These are phyloP conservation scores for Trileptium ribeirensis DNA, from an alignment of 2,888 invertebrate species.

Conservation along the genomic window DNA sequence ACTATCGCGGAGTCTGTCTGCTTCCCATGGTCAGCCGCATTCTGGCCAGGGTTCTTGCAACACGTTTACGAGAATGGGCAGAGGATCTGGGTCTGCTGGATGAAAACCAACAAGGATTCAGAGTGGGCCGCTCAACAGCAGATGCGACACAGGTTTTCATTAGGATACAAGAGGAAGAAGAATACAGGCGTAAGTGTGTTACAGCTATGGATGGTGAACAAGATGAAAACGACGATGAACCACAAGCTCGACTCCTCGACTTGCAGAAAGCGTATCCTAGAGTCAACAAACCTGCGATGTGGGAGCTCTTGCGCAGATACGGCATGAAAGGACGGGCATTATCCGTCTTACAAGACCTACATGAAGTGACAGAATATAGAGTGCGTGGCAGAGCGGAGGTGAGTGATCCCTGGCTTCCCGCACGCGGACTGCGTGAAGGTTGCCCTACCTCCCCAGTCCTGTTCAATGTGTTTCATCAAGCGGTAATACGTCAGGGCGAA, in stretches of 20 bases:
- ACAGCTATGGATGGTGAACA: background rate
- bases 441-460: conserved; percentile 5
- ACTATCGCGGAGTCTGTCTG: background rate
- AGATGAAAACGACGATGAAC: no score
- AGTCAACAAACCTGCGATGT: background rate
- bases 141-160: background rate
- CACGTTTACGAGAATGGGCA: background rate
- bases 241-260: no score
- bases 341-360: background rate
- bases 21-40: background rate
- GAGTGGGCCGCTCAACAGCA: background rate
- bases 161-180: background rate
- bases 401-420: background rate
- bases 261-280: background rate
- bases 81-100: background rate
- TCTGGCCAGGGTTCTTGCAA: background rate
- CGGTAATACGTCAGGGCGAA: background rate
- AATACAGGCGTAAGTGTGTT: background rate
- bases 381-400: conserved; percentile 3
- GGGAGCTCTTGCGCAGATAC: background rate
- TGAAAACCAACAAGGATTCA: background rate
- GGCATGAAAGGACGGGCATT: conserved; percentile 7
- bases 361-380: conserved; percentile 10
- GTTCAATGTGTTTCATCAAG: conserved; percentile 10
- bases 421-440: conserved; percentile 7